phyloP scores from a whole-genome alignment of 2,113 vertebrate genomes.

The Tapirus terrestris region DNA sequence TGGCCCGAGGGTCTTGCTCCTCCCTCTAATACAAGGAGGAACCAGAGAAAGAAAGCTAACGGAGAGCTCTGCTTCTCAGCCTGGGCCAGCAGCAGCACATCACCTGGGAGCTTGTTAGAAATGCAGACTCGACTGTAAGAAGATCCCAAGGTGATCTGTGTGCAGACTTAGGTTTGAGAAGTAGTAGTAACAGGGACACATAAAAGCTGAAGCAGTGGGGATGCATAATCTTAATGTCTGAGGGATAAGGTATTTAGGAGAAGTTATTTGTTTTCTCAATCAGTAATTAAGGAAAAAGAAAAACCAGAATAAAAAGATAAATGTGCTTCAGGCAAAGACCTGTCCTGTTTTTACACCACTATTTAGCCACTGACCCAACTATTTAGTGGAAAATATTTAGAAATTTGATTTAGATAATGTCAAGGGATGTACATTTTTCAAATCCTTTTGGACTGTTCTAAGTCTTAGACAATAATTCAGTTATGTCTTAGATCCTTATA shows the following conservation, averaged over 20 bases:
- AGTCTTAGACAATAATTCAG: not conserved
- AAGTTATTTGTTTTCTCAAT: not conserved
- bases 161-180: not conserved
- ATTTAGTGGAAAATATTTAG: not conserved
- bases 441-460: not conserved
- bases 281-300: not conserved
- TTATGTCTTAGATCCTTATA: not conserved
- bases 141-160: not conserved
- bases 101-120: not conserved
- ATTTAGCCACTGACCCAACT: not conserved
- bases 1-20: not conserved
- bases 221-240: not conserved
- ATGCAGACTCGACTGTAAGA: not conserved
- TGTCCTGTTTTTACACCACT: not conserved
- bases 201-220: not conserved
- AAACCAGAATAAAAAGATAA: conserved; percentile 8
- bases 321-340: not conserved
- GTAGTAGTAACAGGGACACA: not conserved
- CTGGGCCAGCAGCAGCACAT: fast-evolving
- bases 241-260: not conserved
- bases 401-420: not conserved
- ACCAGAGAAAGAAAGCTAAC: not conserved
- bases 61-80: not conserved
- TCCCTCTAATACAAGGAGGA: not conserved
- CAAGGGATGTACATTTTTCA: not conserved